Evolutionary conservation across 1,140 invertebrate genomes (phyloP).

Genomic region (Temnothorax longispinosus): DNA sequence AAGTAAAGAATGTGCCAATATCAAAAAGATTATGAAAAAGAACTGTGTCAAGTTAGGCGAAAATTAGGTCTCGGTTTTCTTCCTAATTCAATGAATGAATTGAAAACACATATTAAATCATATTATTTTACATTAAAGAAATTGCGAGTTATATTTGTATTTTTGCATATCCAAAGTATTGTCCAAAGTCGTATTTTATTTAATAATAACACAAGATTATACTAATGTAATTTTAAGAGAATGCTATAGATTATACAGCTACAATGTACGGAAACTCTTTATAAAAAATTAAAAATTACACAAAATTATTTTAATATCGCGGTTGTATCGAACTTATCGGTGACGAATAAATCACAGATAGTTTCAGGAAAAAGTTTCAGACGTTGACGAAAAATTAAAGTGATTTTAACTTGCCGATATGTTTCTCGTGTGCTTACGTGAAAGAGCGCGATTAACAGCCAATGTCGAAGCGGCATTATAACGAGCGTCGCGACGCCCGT

Average conservation of each 20-base stretch:
- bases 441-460: conserved; percentile 39
- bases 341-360: neutral
- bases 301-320: neutral
- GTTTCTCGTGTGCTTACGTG: neutral
- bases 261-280: neutral
- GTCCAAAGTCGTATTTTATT: neutral
- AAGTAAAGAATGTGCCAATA: neutral
- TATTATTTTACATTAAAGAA: neutral
- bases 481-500: conserved; percentile 60
- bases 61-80: neutral
- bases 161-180: neutral
- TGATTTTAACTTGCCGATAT: neutral
- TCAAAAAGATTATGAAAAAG: conserved; percentile 6
- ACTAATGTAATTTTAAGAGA: neutral
- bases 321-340: neutral
- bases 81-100: neutral
- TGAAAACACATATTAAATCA: neutral
- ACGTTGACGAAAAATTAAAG: neutral
- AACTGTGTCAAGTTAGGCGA: neutral
- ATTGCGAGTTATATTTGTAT: neutral
- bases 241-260: neutral
- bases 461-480: conserved; percentile 44
- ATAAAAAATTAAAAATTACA: neutral
- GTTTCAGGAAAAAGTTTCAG: neutral
- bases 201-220: neutral